Evolutionary conservation across 2,113 vertebrate species (phyloP), one percentile per base, ranked within the genome.

Genomic region (Actenoides hombroni): DNA sequence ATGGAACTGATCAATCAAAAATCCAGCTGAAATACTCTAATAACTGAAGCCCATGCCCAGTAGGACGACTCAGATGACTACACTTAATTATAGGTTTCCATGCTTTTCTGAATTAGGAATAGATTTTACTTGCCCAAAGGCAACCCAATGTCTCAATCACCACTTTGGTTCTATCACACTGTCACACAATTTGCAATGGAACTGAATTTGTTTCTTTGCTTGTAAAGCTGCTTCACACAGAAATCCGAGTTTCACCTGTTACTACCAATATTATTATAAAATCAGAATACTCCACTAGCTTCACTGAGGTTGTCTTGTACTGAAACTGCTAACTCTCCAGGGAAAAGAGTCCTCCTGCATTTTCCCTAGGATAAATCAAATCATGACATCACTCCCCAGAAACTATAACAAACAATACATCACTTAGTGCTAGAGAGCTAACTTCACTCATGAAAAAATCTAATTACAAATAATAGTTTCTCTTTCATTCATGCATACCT

Each of bases 51-150:
- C 64, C 42, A 6, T 49, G 76, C 54, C 73, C 76, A 92, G 84
- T 24, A 88, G 79, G 85, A 88, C 46, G 39, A 54, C 51, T 74
- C 54, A 77, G 59, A 63, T 63, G 46, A 74, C 80, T 63, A 77
- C 25, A 83, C 25, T 86, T 95, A 86, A 94, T 92, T 80, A 63
- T 6, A 88, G 59, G 71, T 88, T 86, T 93, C 90, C 57, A 6
- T 35, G 49, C 20, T 81, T 94, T 81, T 83, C 59, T 88, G 67
- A 80, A 78, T 80, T 49, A 88, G 71, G 31, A 79, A 13, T 57
- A 71, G 57, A 78, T 83, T 86, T 88, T 81, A 24, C 35, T 82
- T 75, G 51, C 67, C 69, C 90, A 86, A 92, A 90, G 73, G 93
- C 86, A 86, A 65, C 42, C 59, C 60, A 56, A 81, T 63, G 26